These are phyloP conservation scores for Ips nitidus DNA, from an alignment of 1,140 invertebrate species.

Conservation along the genomic window DNA sequence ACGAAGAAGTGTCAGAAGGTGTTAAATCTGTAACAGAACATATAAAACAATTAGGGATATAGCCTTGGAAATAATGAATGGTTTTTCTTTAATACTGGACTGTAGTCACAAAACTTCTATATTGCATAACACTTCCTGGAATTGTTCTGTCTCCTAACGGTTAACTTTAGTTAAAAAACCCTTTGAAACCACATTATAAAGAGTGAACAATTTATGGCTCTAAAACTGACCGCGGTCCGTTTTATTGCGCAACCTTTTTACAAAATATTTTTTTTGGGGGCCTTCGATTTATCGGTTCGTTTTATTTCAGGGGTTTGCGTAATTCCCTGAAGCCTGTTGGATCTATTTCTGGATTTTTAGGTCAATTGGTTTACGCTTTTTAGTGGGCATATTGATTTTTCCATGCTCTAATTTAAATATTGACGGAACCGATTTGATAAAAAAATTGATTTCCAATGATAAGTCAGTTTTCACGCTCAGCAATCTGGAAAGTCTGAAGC, in stretches of 20 bases:
- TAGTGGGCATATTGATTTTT: constrained; percentile 4
- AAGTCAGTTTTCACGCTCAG: no score
- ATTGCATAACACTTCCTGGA: background rate
- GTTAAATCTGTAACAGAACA: constrained; percentile 29
- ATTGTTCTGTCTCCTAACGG: background rate
- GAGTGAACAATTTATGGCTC: background rate
- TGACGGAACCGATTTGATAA: no score
- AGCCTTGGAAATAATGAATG: no score
- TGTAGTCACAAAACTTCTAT: background rate
- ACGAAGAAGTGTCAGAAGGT: background rate
- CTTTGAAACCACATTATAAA: background rate
- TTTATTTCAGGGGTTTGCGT: constrained; percentile 10
- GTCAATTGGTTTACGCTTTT: background rate
- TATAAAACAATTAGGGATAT: constrained; percentile 4
- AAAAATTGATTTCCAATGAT: no score
- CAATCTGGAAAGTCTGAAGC: no score
- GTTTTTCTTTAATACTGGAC: no score
- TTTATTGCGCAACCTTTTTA: constrained; percentile 10
- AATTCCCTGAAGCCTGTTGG: background rate
- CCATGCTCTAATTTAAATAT: no score
- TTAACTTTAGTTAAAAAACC: background rate
- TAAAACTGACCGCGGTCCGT: background rate
- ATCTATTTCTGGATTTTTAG: constrained; percentile 6
- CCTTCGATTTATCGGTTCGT: constrained; percentile 10
- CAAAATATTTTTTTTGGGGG: background rate